Percentiles rank a stretch among this genome's conserved stretches.
Conservation (phyloP, 2,888 invertebrate species). For the Hedychridium roseum region DNA sequence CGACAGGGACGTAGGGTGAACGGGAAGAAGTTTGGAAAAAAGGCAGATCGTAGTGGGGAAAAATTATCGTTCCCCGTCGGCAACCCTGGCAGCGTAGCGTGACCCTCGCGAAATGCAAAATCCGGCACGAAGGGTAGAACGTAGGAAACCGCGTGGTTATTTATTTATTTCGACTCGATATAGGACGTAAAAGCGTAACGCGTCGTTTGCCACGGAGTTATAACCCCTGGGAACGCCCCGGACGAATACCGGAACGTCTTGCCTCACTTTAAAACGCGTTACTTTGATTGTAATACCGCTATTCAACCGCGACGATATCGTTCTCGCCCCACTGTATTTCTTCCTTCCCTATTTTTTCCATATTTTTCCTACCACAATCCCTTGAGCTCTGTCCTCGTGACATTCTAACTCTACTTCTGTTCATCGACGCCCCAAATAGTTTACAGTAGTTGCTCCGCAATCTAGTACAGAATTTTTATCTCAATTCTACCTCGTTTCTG, state of each 20-base stretch:
- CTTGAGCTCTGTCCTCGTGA: too few species aligned
- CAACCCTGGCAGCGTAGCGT: neutral
- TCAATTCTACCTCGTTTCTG: too few species aligned
- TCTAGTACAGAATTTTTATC: too few species aligned
- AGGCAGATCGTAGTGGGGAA: too few species aligned
- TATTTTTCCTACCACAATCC: constrained; percentile 5
- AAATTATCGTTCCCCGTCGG: neutral
- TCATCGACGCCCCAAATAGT: constrained; percentile 14
- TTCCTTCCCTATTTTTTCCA: constrained; percentile 22
- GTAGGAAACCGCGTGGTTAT: constrained; percentile 24
- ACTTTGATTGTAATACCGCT: constrained; percentile 53
- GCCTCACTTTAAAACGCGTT: constrained; percentile 55
- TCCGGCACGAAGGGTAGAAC: neutral
- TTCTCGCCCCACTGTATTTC: constrained; percentile 27
- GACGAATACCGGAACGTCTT: constrained; percentile 41
- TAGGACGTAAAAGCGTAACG: constrained; percentile 43
- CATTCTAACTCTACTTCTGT: neutral
- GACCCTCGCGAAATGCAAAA: neutral
- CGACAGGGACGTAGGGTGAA: too few species aligned
- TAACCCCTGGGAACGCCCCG: constrained; percentile 32
- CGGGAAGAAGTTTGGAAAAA: too few species aligned
- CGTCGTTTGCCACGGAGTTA: constrained; percentile 47
- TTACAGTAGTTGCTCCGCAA: constrained; percentile 15
- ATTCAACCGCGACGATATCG: constrained; percentile 43
- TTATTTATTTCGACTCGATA: constrained; percentile 48